Conservation (phyloP, 2,113 vertebrate species). For the Scartelaos histophorus region DNA sequence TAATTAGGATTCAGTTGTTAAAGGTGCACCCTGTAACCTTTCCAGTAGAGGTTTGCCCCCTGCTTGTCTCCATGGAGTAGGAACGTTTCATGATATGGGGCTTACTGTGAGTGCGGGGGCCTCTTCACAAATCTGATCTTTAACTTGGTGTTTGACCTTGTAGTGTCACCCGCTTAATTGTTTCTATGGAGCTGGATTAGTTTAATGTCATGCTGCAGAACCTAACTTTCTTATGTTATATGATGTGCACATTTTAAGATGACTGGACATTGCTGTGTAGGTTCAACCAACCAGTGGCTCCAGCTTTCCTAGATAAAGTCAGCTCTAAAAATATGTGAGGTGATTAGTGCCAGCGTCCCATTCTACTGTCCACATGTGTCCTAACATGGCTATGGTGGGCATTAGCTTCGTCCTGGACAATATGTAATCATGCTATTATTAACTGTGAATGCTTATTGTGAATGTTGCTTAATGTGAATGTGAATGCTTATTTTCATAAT, state of each 20-base stretch:
- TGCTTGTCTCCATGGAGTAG: neutral
- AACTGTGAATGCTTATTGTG: neutral
- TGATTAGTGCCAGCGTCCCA: conserved; percentile 49
- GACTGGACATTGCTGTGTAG: neutral
- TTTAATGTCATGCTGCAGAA: too few species aligned
- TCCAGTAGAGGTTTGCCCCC: neutral
- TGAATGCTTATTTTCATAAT: too few species aligned
- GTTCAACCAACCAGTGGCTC: neutral
- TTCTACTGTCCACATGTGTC: conserved; percentile 10
- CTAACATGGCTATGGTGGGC: conserved; percentile 1
- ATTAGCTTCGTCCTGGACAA: neutral
- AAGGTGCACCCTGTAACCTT: neutral
- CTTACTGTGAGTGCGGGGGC: too few species aligned
- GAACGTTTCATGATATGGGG: too few species aligned
- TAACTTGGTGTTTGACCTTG: too few species aligned
- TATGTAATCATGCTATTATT: neutral
- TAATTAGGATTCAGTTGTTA: neutral
- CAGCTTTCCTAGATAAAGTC: conserved; percentile 62
- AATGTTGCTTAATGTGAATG: too few species aligned
- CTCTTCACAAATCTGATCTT: too few species aligned
- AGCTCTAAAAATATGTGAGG: conserved; percentile 70
- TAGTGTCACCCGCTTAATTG: too few species aligned
- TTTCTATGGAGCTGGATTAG: too few species aligned
- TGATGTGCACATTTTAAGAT: neutral
- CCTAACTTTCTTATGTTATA: too few species aligned